phyloP scores from a whole-genome alignment of 2,888 invertebrate species.

The Pteria penguin region DNA sequence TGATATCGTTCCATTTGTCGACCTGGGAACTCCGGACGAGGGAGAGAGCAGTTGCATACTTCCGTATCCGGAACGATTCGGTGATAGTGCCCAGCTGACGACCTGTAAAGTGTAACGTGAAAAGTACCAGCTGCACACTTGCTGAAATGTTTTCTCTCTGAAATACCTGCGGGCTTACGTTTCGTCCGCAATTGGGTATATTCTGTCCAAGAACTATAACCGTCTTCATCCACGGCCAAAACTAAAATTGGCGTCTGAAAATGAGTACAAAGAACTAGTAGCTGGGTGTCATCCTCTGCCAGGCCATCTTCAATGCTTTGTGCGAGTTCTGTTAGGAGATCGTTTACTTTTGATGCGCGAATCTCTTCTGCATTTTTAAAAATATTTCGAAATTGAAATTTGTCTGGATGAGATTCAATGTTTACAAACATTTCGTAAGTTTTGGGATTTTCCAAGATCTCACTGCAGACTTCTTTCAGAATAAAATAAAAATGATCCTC shows the following conservation, averaged over 20 bases:
- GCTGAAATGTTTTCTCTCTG: not conserved
- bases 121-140: conserved; percentile 5
- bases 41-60: conserved; percentile 17
- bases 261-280: not conserved
- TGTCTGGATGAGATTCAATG: not conserved
- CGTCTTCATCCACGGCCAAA: not conserved
- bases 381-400: not conserved
- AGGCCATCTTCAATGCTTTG: conserved; percentile 18
- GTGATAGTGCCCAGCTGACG: conserved; percentile 16
- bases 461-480: not conserved
- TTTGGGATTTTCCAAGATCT: not conserved
- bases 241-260: conserved; percentile 15
- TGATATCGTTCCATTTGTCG: not conserved
- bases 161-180: not conserved
- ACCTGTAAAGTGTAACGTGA: conserved; percentile 16
- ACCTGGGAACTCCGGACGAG: not conserved
- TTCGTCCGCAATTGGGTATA: conserved; percentile 1
- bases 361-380: not conserved
- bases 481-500: conserved; percentile 15
- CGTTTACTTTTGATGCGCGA: not conserved
- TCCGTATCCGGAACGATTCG: conserved; percentile 24
- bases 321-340: not conserved
- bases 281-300: not conserved
- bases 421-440: not conserved
- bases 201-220: not conserved